A percentile compares a stretch with the other conserved stretches of the same genome.
phyloP scores from a whole-genome alignment of 2,113 vertebrate genomes.

The Martes martes region DNA sequence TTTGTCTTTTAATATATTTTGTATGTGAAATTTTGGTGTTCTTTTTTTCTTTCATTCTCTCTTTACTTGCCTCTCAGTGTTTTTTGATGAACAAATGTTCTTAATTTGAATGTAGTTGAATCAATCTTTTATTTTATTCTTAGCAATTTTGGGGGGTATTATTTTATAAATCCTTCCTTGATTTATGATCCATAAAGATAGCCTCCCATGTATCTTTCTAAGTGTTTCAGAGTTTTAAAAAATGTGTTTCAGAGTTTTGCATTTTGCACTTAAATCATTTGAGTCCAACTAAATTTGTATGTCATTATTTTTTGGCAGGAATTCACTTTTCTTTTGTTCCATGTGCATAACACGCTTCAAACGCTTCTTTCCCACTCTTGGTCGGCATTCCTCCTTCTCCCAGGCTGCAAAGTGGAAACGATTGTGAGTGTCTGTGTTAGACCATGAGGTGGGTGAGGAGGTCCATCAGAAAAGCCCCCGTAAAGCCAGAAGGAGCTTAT shows the following conservation, averaged over 20 bases:
- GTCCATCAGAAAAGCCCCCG: rapidly evolving
- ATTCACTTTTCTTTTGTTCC: neutral
- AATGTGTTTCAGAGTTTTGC: neutral
- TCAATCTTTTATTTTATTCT: neutral
- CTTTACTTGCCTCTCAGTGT: neutral
- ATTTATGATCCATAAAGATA: neutral
- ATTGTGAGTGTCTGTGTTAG: neutral
- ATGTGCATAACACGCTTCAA: neutral
- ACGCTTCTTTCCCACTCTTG: neutral
- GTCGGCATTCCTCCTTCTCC: neutral
- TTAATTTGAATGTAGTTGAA: neutral
- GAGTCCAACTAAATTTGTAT: neutral
- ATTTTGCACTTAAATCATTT: neutral
- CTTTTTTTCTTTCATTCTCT: neutral
- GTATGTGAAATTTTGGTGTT: neutral
- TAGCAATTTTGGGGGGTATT: neutral
- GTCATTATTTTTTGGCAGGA: neutral
- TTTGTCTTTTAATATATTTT: neutral
- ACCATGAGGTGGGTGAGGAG: neutral
- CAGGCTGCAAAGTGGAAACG: neutral
- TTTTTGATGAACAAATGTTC: neutral
- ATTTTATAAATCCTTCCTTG: neutral
- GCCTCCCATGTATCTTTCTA: neutral
- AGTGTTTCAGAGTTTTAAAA: neutral
- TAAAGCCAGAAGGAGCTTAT: neutral